Evolutionary conservation across 2,113 vertebrate genomes (phyloP).

Genomic region (Cyanoliseus patagonus): DNA sequence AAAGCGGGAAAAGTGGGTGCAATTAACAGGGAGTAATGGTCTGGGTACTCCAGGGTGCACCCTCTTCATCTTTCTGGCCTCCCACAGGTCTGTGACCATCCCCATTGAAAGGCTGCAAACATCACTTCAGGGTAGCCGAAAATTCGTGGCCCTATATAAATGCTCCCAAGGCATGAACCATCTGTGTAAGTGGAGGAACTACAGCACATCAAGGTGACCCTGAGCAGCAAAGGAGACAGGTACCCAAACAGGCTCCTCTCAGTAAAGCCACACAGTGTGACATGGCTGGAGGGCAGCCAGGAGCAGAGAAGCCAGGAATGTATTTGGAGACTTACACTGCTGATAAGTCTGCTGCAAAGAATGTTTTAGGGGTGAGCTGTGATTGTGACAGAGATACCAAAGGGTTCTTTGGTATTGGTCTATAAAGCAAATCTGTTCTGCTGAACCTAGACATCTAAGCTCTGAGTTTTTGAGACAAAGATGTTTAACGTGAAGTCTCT

Average conservation of each 20-base stretch:
- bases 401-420: background rate
- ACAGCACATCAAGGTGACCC: background rate
- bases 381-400: background rate
- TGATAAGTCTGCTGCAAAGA: background rate
- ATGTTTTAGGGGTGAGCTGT: background rate
- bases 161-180: background rate
- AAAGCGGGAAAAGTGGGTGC: rapidly evolving
- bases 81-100: background rate
- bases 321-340: background rate
- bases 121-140: background rate
- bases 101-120: background rate
- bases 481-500: background rate
- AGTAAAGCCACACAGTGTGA: background rate
- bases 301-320: background rate
- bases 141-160: background rate
- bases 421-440: background rate
- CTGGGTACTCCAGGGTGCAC: background rate
- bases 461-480: background rate
- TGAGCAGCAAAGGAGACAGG: background rate
- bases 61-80: background rate
- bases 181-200: rapidly evolving
- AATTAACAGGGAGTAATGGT: rapidly evolving
- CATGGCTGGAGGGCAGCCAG: background rate
- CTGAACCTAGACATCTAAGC: background rate
- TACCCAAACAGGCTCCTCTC: background rate